Evolutionary conservation across 2,113 vertebrate genomes (phyloP).

Genomic region (Callaeas wilsoni): DNA sequence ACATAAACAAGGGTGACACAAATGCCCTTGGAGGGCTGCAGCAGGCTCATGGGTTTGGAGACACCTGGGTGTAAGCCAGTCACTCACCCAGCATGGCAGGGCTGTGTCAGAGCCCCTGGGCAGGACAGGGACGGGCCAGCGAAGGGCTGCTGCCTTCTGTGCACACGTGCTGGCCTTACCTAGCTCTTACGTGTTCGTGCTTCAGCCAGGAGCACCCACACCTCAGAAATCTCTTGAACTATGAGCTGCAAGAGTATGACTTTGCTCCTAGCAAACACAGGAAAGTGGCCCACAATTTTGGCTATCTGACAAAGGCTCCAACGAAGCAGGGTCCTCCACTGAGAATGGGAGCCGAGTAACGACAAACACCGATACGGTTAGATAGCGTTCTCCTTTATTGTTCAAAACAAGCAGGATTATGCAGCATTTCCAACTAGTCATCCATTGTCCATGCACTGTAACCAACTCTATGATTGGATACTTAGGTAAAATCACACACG

Average conservation of each 20-base stretch:
- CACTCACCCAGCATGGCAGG: fast-evolving
- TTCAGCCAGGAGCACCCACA: neutral
- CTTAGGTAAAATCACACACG: too few species aligned
- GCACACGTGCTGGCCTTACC: neutral
- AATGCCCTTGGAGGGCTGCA: neutral
- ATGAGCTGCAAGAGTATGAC: neutral
- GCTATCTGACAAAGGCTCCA: neutral
- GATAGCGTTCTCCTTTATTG: too few species aligned
- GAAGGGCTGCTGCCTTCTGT: neutral
- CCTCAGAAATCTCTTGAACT: neutral
- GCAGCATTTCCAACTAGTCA: too few species aligned
- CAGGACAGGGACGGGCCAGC: neutral
- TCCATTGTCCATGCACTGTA: too few species aligned
- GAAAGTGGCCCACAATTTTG: neutral
- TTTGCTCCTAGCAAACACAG: neutral
- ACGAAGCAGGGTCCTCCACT: too few species aligned
- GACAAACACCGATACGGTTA: too few species aligned
- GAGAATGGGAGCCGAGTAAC: too few species aligned
- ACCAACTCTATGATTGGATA: too few species aligned
- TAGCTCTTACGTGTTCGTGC: neutral
- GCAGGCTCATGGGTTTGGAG: neutral
- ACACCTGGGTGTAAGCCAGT: neutral
- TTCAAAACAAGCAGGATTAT: too few species aligned
- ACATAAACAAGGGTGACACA: neutral
- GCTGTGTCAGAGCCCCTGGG: neutral